Evolutionary conservation across 2,113 vertebrate species (phyloP).

Genomic region (Chaetura pelagica): DNA sequence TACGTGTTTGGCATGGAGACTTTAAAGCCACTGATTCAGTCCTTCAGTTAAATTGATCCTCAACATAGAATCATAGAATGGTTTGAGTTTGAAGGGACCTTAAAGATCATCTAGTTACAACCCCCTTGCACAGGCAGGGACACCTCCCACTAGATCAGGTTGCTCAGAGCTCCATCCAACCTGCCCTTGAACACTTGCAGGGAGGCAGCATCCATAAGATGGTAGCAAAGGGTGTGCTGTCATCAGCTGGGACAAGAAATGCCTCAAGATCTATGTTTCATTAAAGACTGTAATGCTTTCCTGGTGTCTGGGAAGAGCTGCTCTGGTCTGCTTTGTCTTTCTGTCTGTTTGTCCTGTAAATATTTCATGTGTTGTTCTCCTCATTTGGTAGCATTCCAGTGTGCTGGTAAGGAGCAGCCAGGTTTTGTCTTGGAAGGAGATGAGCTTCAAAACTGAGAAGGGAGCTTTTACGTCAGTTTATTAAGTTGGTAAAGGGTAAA

Average conservation of each 20-base stretch:
- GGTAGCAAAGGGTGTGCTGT: not conserved
- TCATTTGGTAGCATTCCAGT: not conserved
- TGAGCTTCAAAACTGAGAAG: not conserved
- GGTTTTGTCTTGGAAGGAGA: not conserved
- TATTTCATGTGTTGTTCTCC: conserved; percentile 11
- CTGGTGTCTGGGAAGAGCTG: not conserved
- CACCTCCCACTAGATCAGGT: too few species aligned
- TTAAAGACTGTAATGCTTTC: not conserved
- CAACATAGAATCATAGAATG: too few species aligned
- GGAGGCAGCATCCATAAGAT: too few species aligned
- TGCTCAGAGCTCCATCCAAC: too few species aligned
- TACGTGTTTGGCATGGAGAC: not conserved
- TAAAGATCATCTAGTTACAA: too few species aligned
- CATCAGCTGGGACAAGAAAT: not conserved
- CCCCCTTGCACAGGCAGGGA: too few species aligned
- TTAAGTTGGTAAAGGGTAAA: conserved; percentile 7
- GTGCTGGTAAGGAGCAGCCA: not conserved
- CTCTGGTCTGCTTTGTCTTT: not conserved
- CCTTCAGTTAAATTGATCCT: not conserved
- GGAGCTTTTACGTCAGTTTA: conserved; percentile 16
- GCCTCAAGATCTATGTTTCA: not conserved
- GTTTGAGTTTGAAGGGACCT: too few species aligned
- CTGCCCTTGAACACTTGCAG: too few species aligned
- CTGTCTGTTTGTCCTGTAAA: not conserved
- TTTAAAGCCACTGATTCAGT: not conserved